These are phyloP conservation scores for Trimorus sp. DNA, from an alignment of 2,888 invertebrate genomes.

Conservation along the genomic window DNA sequence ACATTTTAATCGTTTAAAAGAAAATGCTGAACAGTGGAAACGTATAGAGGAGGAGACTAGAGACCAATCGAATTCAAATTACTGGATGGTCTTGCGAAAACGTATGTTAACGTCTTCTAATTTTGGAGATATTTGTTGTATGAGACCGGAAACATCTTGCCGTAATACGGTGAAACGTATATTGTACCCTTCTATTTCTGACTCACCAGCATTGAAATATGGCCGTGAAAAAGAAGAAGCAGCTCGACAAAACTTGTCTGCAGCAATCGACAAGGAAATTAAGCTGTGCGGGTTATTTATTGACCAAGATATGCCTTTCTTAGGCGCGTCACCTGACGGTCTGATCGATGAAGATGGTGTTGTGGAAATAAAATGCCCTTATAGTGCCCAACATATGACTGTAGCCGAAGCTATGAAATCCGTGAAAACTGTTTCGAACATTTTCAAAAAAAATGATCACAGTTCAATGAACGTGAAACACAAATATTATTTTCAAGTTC, in stretches of 20 bases:
- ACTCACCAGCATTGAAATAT: conserved; percentile 26
- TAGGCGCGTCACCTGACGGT: conserved; percentile 58
- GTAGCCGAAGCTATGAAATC: too few species aligned
- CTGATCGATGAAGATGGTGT: conserved; percentile 55
- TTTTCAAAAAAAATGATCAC: conserved; percentile 36
- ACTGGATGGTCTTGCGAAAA: conserved; percentile 54
- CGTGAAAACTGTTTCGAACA: conserved; percentile 19
- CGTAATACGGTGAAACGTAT: background rate
- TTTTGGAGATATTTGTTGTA: conserved; percentile 56
- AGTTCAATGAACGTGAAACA: conserved; percentile 60
- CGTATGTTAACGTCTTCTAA: conserved; percentile 64
- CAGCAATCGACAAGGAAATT: conserved; percentile 13
- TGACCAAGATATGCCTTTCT: conserved; percentile 29
- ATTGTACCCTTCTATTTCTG: conserved; percentile 5
- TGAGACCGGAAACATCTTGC: conserved; percentile 36
- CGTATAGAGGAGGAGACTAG: conserved; percentile 56
- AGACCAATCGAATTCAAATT: conserved; percentile 36
- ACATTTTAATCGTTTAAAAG: conserved; percentile 49
- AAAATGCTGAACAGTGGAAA: conserved; percentile 37
- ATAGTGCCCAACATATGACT: background rate
- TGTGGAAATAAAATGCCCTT: conserved; percentile 61
- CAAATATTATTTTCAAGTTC: conserved; percentile 19
- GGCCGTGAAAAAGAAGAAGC: conserved; percentile 57
- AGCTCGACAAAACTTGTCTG: conserved; percentile 27
- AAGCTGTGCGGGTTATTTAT: conserved; percentile 45